Conservation (phyloP, 2,797 vertebrate species). For the Staurois parvus region DNA sequence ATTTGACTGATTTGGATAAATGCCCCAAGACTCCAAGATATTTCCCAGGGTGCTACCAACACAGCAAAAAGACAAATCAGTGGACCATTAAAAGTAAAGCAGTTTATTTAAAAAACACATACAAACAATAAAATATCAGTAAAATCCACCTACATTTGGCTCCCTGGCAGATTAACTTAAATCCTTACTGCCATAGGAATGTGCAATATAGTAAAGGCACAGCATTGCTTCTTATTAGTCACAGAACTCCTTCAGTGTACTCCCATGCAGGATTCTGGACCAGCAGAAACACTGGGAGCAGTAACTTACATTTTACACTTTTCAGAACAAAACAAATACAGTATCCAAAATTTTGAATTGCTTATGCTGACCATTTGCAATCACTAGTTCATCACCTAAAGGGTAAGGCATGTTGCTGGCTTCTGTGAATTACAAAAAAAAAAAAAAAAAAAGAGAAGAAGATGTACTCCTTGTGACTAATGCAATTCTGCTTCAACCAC, state of each 20-base stretch:
- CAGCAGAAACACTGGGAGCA: constrained; percentile 29
- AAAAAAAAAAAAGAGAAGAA: not conserved
- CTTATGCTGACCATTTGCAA: not conserved
- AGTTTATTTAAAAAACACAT: constrained; percentile 49
- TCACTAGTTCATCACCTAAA: too few species aligned
- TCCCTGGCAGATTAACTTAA: constrained; percentile 12
- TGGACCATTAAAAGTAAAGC: constrained; percentile 4
- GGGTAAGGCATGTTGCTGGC: not conserved
- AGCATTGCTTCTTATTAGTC: not conserved
- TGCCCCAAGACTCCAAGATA: too few species aligned
- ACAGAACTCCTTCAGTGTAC: not conserved
- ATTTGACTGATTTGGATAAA: too few species aligned
- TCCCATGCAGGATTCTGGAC: constrained; percentile 26
- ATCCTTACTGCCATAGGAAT: constrained; percentile 7
- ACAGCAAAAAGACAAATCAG: too few species aligned
- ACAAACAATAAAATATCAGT: constrained; percentile 21
- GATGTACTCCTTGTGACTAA: not conserved
- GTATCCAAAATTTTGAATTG: not conserved
- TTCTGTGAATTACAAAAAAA: too few species aligned
- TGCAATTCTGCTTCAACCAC: not conserved
- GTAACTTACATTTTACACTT: not conserved
- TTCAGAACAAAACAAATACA: not conserved
- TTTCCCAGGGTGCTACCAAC: too few species aligned
- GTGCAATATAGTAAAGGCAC: constrained; percentile 47
- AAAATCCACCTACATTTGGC: not conserved